Percentiles rank a stretch among this genome's conserved stretches.
phyloP scores from a whole-genome alignment of 2,888 invertebrate species.

The Callosobruchus maculatus region DNA sequence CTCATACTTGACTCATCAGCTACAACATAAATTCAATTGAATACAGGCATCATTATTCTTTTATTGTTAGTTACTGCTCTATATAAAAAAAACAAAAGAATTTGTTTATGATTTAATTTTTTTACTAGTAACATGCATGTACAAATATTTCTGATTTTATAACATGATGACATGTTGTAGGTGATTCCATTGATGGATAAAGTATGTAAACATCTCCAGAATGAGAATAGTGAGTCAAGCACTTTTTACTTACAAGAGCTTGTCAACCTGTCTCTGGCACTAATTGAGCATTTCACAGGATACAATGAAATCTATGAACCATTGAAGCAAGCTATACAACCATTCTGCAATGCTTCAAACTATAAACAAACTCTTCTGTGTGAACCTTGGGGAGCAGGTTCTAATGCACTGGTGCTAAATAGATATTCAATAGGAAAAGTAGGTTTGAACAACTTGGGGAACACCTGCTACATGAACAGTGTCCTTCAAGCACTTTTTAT shows the following conservation, averaged over 20 bases:
- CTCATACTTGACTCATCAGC: too few relatives aligned
- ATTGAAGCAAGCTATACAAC: conserved; percentile 40
- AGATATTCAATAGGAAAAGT: conserved; percentile 54
- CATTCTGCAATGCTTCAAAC: conserved; percentile 33
- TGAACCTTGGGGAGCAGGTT: conserved; percentile 45
- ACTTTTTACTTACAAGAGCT: conserved; percentile 55
- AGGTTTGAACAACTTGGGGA: conserved; percentile 78
- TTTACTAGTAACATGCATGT: too few relatives aligned
- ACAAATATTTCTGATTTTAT: conserved; percentile 36
- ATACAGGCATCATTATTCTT: too few relatives aligned
- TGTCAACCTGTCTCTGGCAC: conserved; percentile 56
- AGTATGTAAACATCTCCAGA: conserved; percentile 55
- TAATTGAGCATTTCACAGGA: conserved; percentile 52
- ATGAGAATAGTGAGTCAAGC: conserved; percentile 55
- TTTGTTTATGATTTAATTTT: too few relatives aligned
- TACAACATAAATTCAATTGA: too few relatives aligned
- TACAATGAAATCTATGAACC: conserved; percentile 40
- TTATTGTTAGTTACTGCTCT: too few relatives aligned
- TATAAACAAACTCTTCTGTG: conserved; percentile 41
- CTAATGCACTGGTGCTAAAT: conserved; percentile 26
- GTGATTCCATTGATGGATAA: conserved; percentile 44
- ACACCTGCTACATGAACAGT: conserved; percentile 89
- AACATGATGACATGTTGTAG: not conserved
- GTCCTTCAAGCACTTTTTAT: conserved; percentile 79
- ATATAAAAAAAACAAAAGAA: too few relatives aligned